Evolutionary conservation across 2,797 vertebrate genomes (phyloP).

Genomic region (Artibeus lituratus): DNA sequence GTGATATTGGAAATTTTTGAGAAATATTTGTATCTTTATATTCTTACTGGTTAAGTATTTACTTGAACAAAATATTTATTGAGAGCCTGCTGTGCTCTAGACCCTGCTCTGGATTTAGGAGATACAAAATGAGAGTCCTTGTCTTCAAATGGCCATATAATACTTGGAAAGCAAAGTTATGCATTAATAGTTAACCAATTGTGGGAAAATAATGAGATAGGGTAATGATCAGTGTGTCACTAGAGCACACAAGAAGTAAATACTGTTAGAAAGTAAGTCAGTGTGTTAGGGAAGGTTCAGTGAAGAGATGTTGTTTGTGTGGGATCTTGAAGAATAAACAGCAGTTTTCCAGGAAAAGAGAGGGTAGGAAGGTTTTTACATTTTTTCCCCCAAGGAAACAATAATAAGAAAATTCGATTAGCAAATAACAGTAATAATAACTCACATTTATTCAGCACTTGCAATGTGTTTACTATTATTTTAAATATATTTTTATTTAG

Average conservation of each 20-base stretch:
- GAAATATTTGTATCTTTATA: not conserved
- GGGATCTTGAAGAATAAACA: not conserved
- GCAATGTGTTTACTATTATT: not conserved
- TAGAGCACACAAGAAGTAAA: not conserved
- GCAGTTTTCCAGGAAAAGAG: not conserved
- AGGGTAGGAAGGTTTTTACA: not conserved
- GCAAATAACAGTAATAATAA: not conserved
- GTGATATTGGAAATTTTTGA: not conserved
- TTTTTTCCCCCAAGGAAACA: not conserved
- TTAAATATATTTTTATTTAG: not conserved
- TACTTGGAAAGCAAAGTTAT: not conserved
- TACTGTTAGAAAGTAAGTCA: not conserved
- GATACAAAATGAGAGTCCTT: not conserved
- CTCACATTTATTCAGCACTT: not conserved
- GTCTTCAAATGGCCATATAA: not conserved
- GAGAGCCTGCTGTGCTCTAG: not conserved
- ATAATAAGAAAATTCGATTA: not conserved
- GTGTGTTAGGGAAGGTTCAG: not conserved
- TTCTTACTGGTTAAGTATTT: not conserved
- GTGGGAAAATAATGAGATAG: not conserved
- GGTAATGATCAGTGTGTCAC: not conserved
- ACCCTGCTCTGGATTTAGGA: not conserved
- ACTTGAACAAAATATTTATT: not conserved
- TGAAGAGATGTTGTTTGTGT: not conserved
- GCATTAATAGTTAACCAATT: not conserved